Percentiles rank a stretch among this genome's conserved stretches.
Evolutionary conservation across 2,797 vertebrate genomes (phyloP).

Genomic region (Gambusia yucatana): DNA sequence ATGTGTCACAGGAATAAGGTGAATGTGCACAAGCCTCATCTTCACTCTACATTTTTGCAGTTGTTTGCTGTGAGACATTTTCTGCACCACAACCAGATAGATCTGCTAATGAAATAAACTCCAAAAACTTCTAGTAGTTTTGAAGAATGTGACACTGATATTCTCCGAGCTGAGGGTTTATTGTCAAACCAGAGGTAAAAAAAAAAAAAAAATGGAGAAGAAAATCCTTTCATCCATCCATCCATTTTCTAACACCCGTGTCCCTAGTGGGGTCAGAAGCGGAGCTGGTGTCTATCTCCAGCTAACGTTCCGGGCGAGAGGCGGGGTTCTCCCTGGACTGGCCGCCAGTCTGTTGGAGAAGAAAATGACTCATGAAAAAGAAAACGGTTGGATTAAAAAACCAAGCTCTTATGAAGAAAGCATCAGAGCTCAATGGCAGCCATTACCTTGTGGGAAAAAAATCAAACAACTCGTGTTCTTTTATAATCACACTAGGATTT

Average conservation of each 20-base stretch:
- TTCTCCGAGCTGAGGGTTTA: background rate
- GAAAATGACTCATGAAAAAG: background rate
- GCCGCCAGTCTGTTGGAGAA: no score
- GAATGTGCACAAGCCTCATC: background rate
- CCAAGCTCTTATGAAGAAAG: background rate
- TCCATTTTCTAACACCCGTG: no score
- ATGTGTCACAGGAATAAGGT: background rate
- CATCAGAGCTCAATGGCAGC: background rate
- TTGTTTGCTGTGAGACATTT: background rate
- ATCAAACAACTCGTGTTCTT: background rate
- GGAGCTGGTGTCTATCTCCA: no score
- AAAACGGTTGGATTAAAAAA: background rate
- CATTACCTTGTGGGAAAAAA: background rate
- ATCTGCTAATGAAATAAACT: background rate
- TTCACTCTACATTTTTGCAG: background rate
- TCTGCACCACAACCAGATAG: background rate
- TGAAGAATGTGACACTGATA: background rate
- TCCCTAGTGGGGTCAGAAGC: no score
- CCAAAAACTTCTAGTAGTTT: background rate
- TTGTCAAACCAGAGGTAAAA: background rate
- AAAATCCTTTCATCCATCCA: background rate
- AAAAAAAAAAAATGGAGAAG: background rate
- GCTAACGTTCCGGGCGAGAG: no score
- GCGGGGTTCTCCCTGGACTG: no score
- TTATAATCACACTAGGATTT: background rate